Base-by-base conservation (phyloP, 2,797 vertebrate species). In the Crenichthys baileyi region DNA sequence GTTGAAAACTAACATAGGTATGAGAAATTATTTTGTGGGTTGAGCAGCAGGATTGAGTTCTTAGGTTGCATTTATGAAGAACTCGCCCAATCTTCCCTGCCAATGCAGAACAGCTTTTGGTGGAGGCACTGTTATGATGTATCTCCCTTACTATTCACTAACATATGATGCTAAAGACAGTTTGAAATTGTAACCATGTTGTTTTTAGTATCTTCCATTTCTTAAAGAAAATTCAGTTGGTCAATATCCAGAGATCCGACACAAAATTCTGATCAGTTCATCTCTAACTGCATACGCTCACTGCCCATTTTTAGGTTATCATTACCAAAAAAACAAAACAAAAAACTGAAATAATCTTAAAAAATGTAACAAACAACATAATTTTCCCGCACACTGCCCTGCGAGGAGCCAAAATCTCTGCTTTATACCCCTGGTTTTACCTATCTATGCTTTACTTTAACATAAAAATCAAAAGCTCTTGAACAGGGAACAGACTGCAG, bases 401-500 rank as follows among this genome's bases (percentile, higher is more conserved):
- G 63, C 24, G 29, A 60, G 53, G 78, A 82, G 31, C 39, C 41
- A 39, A 44, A 61, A 50, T 2, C 44, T 15, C 56, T 75, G 61
- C 20, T 73, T 61, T 20, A 61, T 7, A 0, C 46, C 65, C n/a
- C 71, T n/a, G 15, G 24, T 72, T 29, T 41, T 72, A 60, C 78
- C 39, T 46, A 18, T 72, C 58, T n/a, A n/a, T 72, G 9, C 70
- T 20, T 41, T 51, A 48, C 68, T 67, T 85, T 81, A 70, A 61
- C 46, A 72, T 24, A 77, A 65, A 77, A 72, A 67, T 55, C 67
- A 75, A 83, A n/a, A 71, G 26, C 67, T 75, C 22, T 44, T 24
- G 26, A 41, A 72, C 24, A 46, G 61, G n/a, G 70, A 48, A 68
- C 8, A 73, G 24, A 63, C 76, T 7, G 4, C 22, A 0, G 15